A percentile compares a stretch with the other conserved stretches of the same genome.
Evolutionary conservation across 2,888 invertebrate genomes (phyloP).

Genomic region (Rhynchonema sp.): DNA sequence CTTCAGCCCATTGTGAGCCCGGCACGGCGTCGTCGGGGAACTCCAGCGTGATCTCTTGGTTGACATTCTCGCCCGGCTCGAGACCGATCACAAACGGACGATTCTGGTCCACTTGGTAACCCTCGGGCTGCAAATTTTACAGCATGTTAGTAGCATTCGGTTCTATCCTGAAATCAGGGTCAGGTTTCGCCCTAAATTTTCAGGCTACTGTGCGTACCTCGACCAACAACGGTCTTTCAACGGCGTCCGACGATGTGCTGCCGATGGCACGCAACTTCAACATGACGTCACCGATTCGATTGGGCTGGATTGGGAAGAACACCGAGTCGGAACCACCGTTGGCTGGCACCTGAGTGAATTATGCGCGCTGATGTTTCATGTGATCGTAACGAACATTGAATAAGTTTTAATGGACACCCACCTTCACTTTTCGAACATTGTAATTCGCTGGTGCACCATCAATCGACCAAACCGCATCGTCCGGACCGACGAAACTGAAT

Average conservation of each 20-base stretch:
- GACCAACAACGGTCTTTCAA: conserved; percentile 46
- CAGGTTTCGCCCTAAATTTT: too few species aligned
- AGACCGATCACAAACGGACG: conserved; percentile 53
- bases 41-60: conserved; percentile 47
- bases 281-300: conserved; percentile 48
- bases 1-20: conserved; percentile 50
- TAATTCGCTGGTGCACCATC: conserved; percentile 4
- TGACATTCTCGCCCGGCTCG: conserved; percentile 29
- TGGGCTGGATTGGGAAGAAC: conserved; percentile 62
- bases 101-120: conserved; percentile 52
- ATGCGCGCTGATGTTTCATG: too few species aligned
- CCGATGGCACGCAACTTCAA: conserved; percentile 55
- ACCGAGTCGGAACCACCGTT: conserved; percentile 40
- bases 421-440: conserved; percentile 11
- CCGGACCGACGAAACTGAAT: conserved; percentile 25
- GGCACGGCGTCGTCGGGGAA: conserved; percentile 52
- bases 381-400: too few species aligned
- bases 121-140: conserved; percentile 44
- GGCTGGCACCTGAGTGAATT: conserved; percentile 15
- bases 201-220: conserved; percentile 10
- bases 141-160: too few species aligned
- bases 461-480: conserved; percentile 10
- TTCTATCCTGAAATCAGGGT: neutral
- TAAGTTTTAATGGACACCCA: neutral
- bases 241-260: conserved; percentile 54